Percentiles rank a stretch among this genome's conserved stretches.
phyloP scores from a whole-genome alignment of 2,888 invertebrate species.

The Teleiodes luculella region DNA sequence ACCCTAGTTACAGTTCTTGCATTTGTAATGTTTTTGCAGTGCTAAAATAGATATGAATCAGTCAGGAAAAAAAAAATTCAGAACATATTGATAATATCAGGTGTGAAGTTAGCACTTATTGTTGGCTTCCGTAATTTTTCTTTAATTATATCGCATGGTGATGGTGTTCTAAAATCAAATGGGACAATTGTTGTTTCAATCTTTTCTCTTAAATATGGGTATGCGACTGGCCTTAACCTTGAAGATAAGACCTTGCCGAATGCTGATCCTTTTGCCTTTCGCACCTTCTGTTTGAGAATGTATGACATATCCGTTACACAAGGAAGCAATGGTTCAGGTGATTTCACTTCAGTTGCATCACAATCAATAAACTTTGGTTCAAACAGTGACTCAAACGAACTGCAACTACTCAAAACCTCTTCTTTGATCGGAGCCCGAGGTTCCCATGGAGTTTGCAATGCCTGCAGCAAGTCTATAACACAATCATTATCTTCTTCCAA shows the following conservation, averaged over 20 bases:
- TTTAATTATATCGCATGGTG: constrained; percentile 58
- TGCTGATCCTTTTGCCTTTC: constrained; percentile 45
- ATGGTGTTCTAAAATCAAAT: constrained; percentile 58
- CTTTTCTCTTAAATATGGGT: constrained; percentile 47
- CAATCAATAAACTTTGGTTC: constrained; percentile 35
- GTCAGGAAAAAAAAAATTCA: not conserved
- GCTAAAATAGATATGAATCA: too few species aligned
- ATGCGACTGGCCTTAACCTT: constrained; percentile 46
- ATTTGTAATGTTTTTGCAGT: too few species aligned
- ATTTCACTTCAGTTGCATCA: constrained; percentile 23
- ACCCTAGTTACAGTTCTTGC: too few species aligned
- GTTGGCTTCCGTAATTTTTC: constrained; percentile 30
- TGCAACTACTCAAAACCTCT: constrained; percentile 38
- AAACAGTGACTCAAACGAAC: constrained; percentile 52
- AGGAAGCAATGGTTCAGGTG: constrained; percentile 39
- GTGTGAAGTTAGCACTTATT: not conserved
- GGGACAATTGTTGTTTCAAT: constrained; percentile 34
- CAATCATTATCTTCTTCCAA: constrained; percentile 40
- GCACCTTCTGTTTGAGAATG: constrained; percentile 45
- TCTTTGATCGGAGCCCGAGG: constrained; percentile 15
- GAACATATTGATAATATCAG: not conserved
- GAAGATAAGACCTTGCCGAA: constrained; percentile 59
- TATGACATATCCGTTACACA: constrained; percentile 55
- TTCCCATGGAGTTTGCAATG: constrained; percentile 39
- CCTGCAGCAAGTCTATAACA: constrained; percentile 57